Evolutionary conservation across 37 sponge, comb jelly and placozoan species (phyloP), one percentile per base, ranked within the genome.

Genomic region (Diacarnus erythraeanus): DNA sequence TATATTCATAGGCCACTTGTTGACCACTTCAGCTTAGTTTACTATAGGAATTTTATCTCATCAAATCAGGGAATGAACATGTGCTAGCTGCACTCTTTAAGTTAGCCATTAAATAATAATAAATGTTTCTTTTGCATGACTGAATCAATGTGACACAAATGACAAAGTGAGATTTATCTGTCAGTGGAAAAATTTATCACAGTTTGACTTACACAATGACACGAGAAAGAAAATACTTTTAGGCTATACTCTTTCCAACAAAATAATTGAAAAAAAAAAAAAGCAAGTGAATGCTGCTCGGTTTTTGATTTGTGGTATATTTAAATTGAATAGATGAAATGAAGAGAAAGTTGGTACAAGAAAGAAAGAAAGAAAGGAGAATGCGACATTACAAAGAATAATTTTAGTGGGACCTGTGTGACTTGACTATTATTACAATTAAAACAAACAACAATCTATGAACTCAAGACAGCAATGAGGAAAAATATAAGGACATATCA

Each of bases 11-110:
- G n/a, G n/a, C n/a, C n/a, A n/a, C 18, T 63, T 30, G 30, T 63
- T 63, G 64, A 23, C 64, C 64, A 23, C 20, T 63, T 63, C 64
- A 63, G 18, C 64, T 20, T 30, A 63, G 31, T 30, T 63, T 63
- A 30, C 64, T 63, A 63, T 25, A 20, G 31, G 64, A 30, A 30
- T 63, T 63, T 23, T 63, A 63, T 30, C 26, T 63, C 64, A 63
- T 27, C 31, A 23, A 63, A 63, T 23, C 6, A 6, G 64, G 20
- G 18, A 56, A 56, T 63, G 64, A 6, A 63, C 31, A 15, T 30
- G 64, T 63, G 64, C 18, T 63, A 25, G 6, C 10, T 47, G 51
- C 51, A 47, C 12, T 47, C 51, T 47, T 47, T 47, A 47, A 47
- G 10, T 47, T 47, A 47, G 51, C 51, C 12, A 47, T 12, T 15